Base-by-base conservation (phyloP, 1,140 invertebrate genomes). In the Drosophila ananassae region DNA sequence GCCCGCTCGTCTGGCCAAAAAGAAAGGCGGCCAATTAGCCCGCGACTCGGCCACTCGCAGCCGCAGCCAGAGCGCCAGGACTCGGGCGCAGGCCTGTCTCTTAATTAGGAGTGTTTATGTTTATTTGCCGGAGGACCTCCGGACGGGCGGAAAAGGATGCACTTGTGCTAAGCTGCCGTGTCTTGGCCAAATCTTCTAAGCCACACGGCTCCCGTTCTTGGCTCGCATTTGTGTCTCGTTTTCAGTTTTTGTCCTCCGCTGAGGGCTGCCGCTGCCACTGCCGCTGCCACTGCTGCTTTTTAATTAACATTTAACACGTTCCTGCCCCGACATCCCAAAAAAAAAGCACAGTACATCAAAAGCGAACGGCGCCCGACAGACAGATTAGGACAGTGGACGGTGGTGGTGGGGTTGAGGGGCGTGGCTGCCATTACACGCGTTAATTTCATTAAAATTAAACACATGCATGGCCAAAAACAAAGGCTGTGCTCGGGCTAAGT, bases 401-500 rank as follows among this genome's bases (percentile, higher is more conserved):
- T n/a, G 50, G 39, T 13, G 25, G 12, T 8, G 2, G 32, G 4
- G 6, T 37, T 2, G 10, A 10, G 55, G 60, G 74, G 77, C 64
- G 81, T 75, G 62, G 79, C 64, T 82, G 83, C 53, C 71, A 69
- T 87, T 79, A 89, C 83, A 87, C 63, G 83, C 83, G 83, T 89
- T 89, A 89, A 89, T 89, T 89, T 89, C 83, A 89, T 89, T 89
- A 89, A 89, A 89, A 89, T 89, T 89, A 89, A 89, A 89, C 83
- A 89, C 83, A 89, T 89, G 83, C 79, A 73, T 66, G 79, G 68
- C 68, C 83, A 89, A 89, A 83, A 89, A 89, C 83, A 89, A 89
- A 59, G 79, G 73, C 58, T 53, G 22, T 44, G 50, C 37, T 24
- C 24, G 50, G 66, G 62, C 50, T 73, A 41, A 73, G 74, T 60